phyloP scores from a whole-genome alignment of 2,797 vertebrate species.

The Staurois parvus region DNA sequence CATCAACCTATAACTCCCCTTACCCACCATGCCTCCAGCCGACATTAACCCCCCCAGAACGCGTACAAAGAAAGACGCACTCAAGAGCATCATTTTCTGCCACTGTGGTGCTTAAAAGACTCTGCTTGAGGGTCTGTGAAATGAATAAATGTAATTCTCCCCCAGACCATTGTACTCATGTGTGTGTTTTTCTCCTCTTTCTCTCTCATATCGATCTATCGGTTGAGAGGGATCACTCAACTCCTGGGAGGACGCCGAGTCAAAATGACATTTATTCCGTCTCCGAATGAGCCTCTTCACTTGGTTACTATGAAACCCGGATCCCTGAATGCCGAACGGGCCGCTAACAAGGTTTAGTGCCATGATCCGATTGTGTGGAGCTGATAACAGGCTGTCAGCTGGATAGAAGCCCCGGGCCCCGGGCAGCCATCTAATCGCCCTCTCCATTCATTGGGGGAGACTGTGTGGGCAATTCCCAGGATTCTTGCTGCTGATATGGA shows the following conservation, averaged over 20 bases:
- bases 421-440: constrained; percentile 64
- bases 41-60: constrained; percentile 12
- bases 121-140: neutral
- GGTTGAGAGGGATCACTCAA: constrained; percentile 79
- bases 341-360: constrained; percentile 83
- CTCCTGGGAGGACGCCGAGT: constrained; percentile 78
- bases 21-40: neutral
- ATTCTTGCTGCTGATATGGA: neutral
- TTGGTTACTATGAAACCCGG: constrained; percentile 79
- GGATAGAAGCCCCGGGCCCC: constrained; percentile 73
- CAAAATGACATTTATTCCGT: constrained; percentile 84
- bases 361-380: constrained; percentile 79
- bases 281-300: constrained; percentile 77
- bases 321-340: constrained; percentile 79
- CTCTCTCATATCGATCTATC: constrained; percentile 82
- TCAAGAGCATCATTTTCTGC: constrained; percentile 77
- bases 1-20: neutral
- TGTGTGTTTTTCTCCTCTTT: neutral
- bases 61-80: constrained; percentile 6
- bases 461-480: neutral
- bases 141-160: neutral
- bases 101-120: constrained; percentile 70
- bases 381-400: constrained; percentile 76
- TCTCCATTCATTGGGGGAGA: neutral
- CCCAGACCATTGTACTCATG: neutral